Percentiles rank a stretch among this genome's conserved stretches.
phyloP scores from a whole-genome alignment of 1,140 invertebrate species.

The Drosophila lowei region DNA sequence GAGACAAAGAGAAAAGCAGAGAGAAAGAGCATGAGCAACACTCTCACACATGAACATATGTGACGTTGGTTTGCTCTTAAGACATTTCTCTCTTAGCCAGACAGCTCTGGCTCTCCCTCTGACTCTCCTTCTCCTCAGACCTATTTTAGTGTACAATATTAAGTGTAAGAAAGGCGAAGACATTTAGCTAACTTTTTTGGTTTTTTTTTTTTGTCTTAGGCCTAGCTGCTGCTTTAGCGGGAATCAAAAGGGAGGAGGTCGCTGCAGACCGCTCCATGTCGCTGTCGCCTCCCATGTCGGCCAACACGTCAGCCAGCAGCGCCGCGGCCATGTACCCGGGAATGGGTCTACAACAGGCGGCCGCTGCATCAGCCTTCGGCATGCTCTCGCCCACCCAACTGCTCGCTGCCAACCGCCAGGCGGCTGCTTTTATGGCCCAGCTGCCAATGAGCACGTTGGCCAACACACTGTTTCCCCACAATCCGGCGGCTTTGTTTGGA shows the following conservation, averaged over 20 bases:
- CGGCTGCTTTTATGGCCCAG: conserved; percentile 83
- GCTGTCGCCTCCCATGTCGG: conserved; percentile 79
- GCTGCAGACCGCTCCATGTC: conserved; percentile 78
- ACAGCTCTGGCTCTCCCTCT: background rate
- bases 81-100: conserved; percentile 22
- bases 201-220: conserved; percentile 76
- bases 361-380: conserved; percentile 83
- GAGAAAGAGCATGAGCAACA: conserved; percentile 15
- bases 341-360: conserved; percentile 80
- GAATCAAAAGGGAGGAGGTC: conserved; percentile 82
- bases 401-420: conserved; percentile 84
- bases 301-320: conserved; percentile 70
- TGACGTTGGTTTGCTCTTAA: conserved; percentile 32
- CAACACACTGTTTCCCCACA: conserved; percentile 83
- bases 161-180: background rate
- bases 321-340: conserved; percentile 81
- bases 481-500: conserved; percentile 85
- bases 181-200: conserved; percentile 27
- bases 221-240: conserved; percentile 83
- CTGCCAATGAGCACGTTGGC: conserved; percentile 78
- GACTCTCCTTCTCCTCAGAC: background rate
- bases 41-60: conserved; percentile 43
- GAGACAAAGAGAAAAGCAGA: conserved; percentile 14
- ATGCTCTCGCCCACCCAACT: conserved; percentile 85
- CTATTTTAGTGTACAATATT: too few relatives aligned